Conservation (phyloP, 2,797 vertebrate genomes). For the Syndactyla subalaris region DNA sequence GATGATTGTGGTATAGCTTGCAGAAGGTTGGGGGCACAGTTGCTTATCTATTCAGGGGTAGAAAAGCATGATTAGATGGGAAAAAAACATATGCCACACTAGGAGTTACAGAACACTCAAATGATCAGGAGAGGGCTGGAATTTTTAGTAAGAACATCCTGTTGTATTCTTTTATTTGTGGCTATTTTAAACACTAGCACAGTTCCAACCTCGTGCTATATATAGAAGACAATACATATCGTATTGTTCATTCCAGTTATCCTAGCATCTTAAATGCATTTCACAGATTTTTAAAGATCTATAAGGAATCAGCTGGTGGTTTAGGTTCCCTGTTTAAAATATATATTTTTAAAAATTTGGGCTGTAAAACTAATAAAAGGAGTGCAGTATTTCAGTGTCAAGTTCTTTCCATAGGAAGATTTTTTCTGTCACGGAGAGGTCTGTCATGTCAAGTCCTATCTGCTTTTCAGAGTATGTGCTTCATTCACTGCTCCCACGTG, state of each 20-base stretch:
- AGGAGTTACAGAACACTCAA: background rate
- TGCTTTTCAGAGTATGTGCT: rapidly evolving
- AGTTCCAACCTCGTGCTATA: background rate
- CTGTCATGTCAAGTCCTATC: background rate
- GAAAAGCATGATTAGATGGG: background rate
- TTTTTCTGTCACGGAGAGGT: background rate
- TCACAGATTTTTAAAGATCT: background rate
- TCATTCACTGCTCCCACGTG: background rate
- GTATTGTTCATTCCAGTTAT: background rate
- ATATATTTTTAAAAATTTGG: background rate
- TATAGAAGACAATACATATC: background rate
- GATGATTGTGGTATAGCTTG: background rate
- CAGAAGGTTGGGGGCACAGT: background rate
- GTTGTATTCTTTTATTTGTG: background rate
- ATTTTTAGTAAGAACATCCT: background rate
- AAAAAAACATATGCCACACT: background rate
- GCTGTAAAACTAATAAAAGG: background rate
- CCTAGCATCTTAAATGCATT: background rate
- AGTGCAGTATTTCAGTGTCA: background rate
- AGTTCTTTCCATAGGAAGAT: background rate
- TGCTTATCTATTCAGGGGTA: background rate
- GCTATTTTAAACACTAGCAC: background rate
- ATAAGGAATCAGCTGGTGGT: background rate
- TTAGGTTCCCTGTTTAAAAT: background rate
- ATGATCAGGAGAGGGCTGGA: background rate